Evolutionary conservation across 2,888 invertebrate genomes (phyloP), one percentile per base, ranked within the genome.

Genomic region (Rhyacophila evoluta): DNA sequence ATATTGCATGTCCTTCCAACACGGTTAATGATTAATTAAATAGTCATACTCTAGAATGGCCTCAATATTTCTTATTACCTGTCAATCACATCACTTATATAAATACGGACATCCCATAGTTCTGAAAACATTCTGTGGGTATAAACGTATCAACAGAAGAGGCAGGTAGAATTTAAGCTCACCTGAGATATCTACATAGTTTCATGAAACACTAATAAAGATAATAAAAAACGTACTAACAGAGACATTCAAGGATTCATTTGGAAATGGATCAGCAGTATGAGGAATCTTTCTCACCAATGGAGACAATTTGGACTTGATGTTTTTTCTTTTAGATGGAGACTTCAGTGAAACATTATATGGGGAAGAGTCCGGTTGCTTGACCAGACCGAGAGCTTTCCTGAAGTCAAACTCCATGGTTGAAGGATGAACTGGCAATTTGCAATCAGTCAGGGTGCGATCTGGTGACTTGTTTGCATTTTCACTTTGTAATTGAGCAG

Each of bases 341-440:
- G 79, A 72, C 38, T 77, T 80, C 1, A 12, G 11, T 25, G 33
- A 11, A 11, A 41, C 2, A 3, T 11, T 72, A n/a, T 69, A 74
- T 2, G 72, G 77, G 1, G 37, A 25, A 12, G 72, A 19, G 11
- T 82, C 80, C 1, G 77, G 15, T 1, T 55, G 33, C 70, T 77
- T 80, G 27, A 80, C 69, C 5, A 82, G 77, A 1, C 82, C 82
- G 8, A 82, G 67, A 1, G 82, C 79, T 28, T 73, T 75, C 38
- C 77, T 72, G 55, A 82, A 82, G n/a, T 78, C 79, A 10, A 41
- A 15, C 68, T 79, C 78, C 15, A 41, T n/a, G 10, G 71, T 10
- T 29, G 37, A 29, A 6, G 11, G 33, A 19, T 41, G 39, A 29
- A 29, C 11, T 5, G 15, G 11, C 11, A 12, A 71, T 28, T 67